Evolutionary conservation across 2,888 invertebrate species (phyloP), one percentile per base, ranked within the genome.

Genomic region (Tetragonula carbonaria): DNA sequence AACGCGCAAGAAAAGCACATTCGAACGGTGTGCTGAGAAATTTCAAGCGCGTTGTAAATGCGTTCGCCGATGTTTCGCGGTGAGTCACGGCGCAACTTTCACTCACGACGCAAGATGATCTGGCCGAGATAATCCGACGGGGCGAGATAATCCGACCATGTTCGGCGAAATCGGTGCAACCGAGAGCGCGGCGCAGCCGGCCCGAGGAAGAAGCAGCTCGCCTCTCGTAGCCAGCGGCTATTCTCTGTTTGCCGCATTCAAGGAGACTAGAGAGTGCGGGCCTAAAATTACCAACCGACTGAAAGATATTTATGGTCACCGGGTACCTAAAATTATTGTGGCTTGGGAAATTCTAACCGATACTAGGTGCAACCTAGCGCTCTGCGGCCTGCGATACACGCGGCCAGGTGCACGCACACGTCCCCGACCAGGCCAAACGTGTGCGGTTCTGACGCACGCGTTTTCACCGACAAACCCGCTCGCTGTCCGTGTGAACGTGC

Each of bases 241-340:
- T 73, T 68, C 70, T 77, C 70, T 68, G 74, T 70, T 57, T 57
- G 67, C 66, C 75, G 66, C 59, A 72, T 77, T 79, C 86, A 78
- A 81, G 81, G 78, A 77, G 74, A 81, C 74, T 79, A 55, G 63
- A 72, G 66, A 62, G 74, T 55, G 55, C 38, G 18, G 18, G 70
- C 81, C 87, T 82, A 83, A 87, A 87, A 87, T 86, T 86, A 83
- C 85, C 82, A 73, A 79, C 82, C 74, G 80, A 66, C 86, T 28
- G 86, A 86, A 86, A 85, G 85, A 82, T 87, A 87, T 87, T 87
- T 87, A 87, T 76, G 86, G 84, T 74, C 78, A 76, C 76, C 80
- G 82, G 45, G 78, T 78, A 82, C 86, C 87, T 86, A 86, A 87
- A 87, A 87, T 87, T 86, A 87, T 86, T 84, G 87, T 80, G 77